These are phyloP conservation scores for Fregetta grallaria DNA, from an alignment of 2,113 vertebrate species.

Conservation along the genomic window DNA sequence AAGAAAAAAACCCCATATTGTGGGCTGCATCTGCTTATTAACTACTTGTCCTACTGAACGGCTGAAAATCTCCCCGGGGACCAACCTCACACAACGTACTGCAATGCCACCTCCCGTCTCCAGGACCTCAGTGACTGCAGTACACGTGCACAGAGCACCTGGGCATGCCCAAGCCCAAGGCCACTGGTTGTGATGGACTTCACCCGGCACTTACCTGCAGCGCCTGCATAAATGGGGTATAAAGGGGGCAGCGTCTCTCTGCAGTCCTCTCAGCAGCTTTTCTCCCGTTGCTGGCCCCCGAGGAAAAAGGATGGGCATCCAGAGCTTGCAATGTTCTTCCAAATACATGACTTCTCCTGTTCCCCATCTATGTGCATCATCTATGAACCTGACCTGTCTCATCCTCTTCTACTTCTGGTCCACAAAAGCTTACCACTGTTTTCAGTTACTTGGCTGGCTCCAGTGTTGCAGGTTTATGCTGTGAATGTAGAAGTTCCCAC, in stretches of 20 bases:
- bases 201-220: not conserved
- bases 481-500: not conserved
- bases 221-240: not conserved
- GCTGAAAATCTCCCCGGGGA: not conserved
- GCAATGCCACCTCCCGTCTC: not conserved
- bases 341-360: not conserved
- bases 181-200: not conserved
- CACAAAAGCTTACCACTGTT: not conserved
- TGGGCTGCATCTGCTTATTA: not conserved
- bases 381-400: not conserved
- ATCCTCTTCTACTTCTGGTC: not conserved
- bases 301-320: not conserved
- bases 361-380: not conserved
- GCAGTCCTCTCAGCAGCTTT: not conserved
- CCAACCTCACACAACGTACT: not conserved
- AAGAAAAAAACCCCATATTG: accelerated
- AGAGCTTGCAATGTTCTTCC: not conserved
- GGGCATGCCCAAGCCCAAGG: not conserved
- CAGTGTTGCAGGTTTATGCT: not conserved
- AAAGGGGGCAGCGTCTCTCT: not conserved
- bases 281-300: not conserved
- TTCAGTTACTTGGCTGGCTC: not conserved
- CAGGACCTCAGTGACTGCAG: not conserved
- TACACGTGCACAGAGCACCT: not conserved
- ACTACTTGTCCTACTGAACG: not conserved